phyloP scores from a whole-genome alignment of 2,113 vertebrate species.

The Xenotilapia flavipinnis region DNA sequence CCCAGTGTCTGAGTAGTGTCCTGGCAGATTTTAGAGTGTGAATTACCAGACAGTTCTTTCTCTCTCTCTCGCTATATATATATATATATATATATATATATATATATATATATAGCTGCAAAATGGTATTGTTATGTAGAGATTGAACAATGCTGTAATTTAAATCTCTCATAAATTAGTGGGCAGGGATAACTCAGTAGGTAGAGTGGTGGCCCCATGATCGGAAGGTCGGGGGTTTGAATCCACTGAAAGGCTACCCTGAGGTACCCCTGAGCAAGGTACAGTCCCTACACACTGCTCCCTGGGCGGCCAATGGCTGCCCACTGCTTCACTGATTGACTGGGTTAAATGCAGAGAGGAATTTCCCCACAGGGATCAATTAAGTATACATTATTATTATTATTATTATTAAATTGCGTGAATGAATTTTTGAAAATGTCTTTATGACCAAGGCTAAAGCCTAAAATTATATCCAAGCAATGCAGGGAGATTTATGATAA shows the following conservation, averaged over 20 bases:
- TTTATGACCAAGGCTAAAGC: not conserved
- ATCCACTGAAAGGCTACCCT: not conserved
- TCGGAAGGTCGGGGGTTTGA: not conserved
- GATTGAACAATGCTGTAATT: not conserved
- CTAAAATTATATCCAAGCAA: not conserved
- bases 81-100: too few relatives aligned
- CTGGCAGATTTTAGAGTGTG: not conserved
- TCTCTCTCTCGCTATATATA: too few relatives aligned
- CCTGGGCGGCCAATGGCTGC: not conserved
- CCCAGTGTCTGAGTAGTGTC: rapidly evolving
- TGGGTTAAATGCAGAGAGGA: not conserved
- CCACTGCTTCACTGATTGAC: not conserved
- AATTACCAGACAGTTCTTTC: not conserved
- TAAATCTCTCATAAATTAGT: not conserved
- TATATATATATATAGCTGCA: not conserved
- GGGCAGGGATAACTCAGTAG: not conserved
- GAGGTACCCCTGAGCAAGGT: not conserved
- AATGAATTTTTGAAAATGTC: not conserved
- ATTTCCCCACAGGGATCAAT: not conserved
- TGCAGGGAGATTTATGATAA: too few relatives aligned
- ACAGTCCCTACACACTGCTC: not conserved
- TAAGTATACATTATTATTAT: not conserved
- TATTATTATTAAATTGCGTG: not conserved
- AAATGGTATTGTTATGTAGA: not conserved
- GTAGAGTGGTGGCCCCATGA: not conserved